phyloP scores from a whole-genome alignment of 2,113 vertebrate species.

The Pavo muticus region DNA sequence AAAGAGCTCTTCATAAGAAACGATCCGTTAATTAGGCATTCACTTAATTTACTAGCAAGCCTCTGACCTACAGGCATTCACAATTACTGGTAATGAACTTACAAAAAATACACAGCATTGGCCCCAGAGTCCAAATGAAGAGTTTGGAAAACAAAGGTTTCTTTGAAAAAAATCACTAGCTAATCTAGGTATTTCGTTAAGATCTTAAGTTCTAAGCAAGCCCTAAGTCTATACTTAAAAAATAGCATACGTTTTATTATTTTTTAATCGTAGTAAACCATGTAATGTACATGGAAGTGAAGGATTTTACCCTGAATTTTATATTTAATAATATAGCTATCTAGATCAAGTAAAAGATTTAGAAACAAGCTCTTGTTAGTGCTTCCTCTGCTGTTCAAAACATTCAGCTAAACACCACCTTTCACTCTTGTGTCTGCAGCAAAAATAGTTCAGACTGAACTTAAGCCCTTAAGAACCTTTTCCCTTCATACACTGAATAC shows the following conservation, averaged over 20 bases:
- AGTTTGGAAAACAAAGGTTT: conserved; percentile 33
- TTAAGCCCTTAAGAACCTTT: conserved; percentile 76
- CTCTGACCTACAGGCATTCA: conserved; percentile 68
- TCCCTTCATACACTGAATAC: conserved; percentile 44
- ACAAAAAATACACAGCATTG: conserved; percentile 48
- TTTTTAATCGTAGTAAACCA: conserved; percentile 66
- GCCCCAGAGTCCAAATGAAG: conserved; percentile 39
- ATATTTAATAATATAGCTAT: conserved; percentile 51
- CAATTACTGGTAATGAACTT: conserved; percentile 56
- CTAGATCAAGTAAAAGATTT: conserved; percentile 51
- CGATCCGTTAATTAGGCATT: conserved; percentile 22
- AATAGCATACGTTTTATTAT: conserved; percentile 32
- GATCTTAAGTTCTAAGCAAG: conserved; percentile 60
- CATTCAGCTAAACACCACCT: conserved; percentile 1
- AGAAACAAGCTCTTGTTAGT: conserved; percentile 43
- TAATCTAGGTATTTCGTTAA: conserved; percentile 21
- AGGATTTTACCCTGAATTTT: conserved; percentile 78
- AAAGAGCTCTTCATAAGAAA: conserved; percentile 52
- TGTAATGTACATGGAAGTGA: conserved; percentile 79
- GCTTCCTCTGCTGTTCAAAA: conserved; percentile 35
- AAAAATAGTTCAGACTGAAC: conserved; percentile 58
- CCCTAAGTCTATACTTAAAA: conserved; percentile 67
- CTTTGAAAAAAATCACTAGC: conserved; percentile 52
- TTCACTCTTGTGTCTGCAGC: conserved; percentile 34
- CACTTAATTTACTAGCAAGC: conserved; percentile 62